Evolutionary conservation across 1,140 invertebrate genomes (phyloP).

Genomic region (Bilobella aurantiaca): DNA sequence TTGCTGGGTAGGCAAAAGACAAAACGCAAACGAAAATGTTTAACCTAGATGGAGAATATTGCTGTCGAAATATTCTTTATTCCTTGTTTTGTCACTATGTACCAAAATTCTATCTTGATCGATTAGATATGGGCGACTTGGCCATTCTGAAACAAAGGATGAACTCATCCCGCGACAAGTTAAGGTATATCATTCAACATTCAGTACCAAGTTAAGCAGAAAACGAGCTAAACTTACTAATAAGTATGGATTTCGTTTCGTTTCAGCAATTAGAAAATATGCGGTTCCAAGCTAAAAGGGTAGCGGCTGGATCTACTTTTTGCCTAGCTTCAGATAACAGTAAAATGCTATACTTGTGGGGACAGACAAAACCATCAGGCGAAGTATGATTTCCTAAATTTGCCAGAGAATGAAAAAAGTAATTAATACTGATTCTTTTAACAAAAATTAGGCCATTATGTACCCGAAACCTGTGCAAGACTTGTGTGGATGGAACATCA

Average conservation of each 20-base stretch:
- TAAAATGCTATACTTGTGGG: conserved; percentile 62
- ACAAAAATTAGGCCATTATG: conserved; percentile 86
- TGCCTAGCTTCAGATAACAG: conserved; percentile 11
- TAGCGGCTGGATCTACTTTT: conserved; percentile 19
- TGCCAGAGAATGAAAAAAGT: too few relatives aligned
- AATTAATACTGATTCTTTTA: too few relatives aligned
- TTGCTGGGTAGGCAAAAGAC: too few relatives aligned
- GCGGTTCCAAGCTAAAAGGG: neutral
- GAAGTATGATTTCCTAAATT: conserved; percentile 43
- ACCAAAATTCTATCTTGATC: too few relatives aligned
- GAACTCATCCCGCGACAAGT: conserved; percentile 67
- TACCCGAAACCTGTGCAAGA: conserved; percentile 91
- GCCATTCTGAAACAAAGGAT: conserved; percentile 82
- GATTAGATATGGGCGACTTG: conserved; percentile 82
- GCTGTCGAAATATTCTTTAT: too few relatives aligned
- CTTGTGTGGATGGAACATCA: conserved; percentile 78
- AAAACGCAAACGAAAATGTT: too few relatives aligned
- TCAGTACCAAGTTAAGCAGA: neutral
- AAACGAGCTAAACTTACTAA: neutral
- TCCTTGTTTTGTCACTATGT: too few relatives aligned
- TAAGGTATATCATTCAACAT: conserved; percentile 40
- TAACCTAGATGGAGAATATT: too few relatives aligned
- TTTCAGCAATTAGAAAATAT: conserved; percentile 10
- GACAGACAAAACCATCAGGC: conserved; percentile 79
- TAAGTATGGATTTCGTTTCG: neutral